Conservation (phyloP, 2,113 vertebrate genomes). For the Desmodus rotundus region DNA sequence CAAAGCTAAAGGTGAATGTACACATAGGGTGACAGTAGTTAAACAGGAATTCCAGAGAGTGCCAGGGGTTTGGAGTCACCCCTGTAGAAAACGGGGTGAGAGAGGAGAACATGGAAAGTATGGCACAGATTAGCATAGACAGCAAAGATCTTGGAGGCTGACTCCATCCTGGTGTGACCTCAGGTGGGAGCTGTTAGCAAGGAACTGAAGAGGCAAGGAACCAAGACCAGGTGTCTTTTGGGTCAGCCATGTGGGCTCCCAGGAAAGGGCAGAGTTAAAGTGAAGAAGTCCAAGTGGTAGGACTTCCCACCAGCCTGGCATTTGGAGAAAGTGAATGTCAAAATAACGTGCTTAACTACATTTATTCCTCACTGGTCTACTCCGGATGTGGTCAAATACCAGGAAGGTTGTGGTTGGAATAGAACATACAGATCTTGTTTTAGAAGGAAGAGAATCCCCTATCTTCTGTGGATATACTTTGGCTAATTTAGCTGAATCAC, state of each 20-base stretch:
- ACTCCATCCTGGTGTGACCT: not conserved
- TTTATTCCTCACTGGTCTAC: not conserved
- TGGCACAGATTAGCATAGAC: fast-evolving
- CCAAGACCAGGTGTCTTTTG: fast-evolving
- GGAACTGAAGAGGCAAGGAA: not conserved
- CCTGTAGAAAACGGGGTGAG: not conserved
- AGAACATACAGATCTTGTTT: not conserved
- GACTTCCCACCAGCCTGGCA: not conserved
- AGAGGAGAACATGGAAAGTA: not conserved
- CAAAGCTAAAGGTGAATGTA: not conserved
- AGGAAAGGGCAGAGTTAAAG: not conserved
- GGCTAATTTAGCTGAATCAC: not conserved
- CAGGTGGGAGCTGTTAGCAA: fast-evolving
- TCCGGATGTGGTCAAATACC: not conserved
- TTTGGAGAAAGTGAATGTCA: not conserved
- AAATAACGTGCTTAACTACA: not conserved
- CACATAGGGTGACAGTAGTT: not conserved
- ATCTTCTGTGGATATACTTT: not conserved
- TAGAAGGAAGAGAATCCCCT: not conserved
- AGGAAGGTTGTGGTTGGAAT: not conserved
- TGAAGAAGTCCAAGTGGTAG: not conserved
- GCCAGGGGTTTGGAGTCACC: not conserved
- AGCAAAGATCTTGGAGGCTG: not conserved
- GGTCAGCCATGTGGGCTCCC: fast-evolving
- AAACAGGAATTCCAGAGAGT: not conserved